A percentile compares a stretch with the other conserved stretches of the same genome.
These are phyloP conservation scores for Setipinna tenuifilis DNA, from an alignment of 2,797 vertebrate species.

Conservation along the genomic window DNA sequence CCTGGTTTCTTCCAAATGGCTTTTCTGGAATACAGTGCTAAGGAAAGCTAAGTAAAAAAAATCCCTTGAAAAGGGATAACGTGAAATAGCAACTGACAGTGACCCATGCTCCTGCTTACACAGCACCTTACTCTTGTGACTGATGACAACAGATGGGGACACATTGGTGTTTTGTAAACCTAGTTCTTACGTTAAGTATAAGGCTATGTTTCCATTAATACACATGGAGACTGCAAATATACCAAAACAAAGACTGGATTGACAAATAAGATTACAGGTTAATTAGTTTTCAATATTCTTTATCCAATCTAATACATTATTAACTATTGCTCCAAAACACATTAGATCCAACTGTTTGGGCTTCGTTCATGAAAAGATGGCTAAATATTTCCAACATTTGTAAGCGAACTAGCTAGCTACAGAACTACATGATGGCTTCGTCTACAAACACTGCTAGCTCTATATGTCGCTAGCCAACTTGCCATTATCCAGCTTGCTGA, in stretches of 20 bases:
- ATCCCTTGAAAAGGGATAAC: background rate
- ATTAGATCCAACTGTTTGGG: background rate
- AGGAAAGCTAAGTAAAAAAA: slow-evolving; percentile 38
- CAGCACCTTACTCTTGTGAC: background rate
- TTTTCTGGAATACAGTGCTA: slow-evolving; percentile 79
- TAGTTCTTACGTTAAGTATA: too few relatives aligned
- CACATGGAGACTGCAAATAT: background rate
- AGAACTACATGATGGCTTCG: background rate
- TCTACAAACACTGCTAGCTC: background rate
- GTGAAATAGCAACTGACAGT: background rate
- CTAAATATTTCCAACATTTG: background rate
- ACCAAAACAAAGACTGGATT: background rate
- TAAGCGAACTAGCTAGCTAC: background rate
- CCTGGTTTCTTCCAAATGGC: slow-evolving; percentile 74
- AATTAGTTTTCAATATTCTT: background rate
- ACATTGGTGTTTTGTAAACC: background rate
- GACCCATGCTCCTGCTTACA: background rate
- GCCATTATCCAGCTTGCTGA: background rate
- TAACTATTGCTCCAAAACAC: background rate
- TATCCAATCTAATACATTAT: background rate
- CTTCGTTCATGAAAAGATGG: too few relatives aligned
- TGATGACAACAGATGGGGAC: background rate
- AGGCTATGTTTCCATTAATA: too few relatives aligned
- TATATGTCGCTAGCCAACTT: background rate
- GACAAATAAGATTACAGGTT: background rate